These are phyloP conservation scores for Diaphora mendica DNA, from an alignment of 2,888 invertebrate species.

Conservation along the genomic window DNA sequence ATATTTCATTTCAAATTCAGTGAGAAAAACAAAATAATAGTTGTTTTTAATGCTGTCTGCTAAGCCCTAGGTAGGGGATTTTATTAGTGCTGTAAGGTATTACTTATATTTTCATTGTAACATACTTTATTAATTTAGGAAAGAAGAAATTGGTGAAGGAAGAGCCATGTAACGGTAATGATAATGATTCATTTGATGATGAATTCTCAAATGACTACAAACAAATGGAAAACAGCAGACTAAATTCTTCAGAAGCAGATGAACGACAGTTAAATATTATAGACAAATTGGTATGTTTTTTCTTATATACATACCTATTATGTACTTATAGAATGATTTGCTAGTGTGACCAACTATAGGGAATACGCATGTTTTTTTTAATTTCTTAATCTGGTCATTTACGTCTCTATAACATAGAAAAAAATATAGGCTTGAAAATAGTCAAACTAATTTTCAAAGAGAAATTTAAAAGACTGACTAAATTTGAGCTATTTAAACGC, in stretches of 20 bases:
- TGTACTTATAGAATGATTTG: conserved; percentile 47
- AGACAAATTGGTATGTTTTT: conserved; percentile 70
- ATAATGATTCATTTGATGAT: conserved; percentile 58
- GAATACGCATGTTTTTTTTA: too few species aligned
- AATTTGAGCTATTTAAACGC: too few species aligned
- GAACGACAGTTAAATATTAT: conserved; percentile 69
- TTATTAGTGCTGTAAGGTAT: not conserved
- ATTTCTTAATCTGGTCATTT: too few species aligned
- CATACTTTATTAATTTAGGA: conserved; percentile 52
- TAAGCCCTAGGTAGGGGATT: too few species aligned
- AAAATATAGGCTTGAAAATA: too few species aligned
- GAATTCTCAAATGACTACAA: conserved; percentile 56
- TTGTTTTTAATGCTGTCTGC: too few species aligned
- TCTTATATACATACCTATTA: not conserved
- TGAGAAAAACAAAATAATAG: too few species aligned
- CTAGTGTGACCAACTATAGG: too few species aligned
- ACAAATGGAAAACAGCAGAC: conserved; percentile 48
- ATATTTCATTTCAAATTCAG: too few species aligned
- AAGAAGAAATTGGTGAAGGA: conserved; percentile 66
- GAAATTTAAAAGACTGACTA: too few species aligned
- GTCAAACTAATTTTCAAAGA: too few species aligned
- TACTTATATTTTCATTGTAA: not conserved
- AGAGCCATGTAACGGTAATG: conserved; percentile 67
- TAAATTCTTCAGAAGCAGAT: conserved; percentile 61
- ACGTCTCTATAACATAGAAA: too few species aligned